Conservation (phyloP, 2,113 vertebrate genomes). For the Nesoenas mayeri region DNA sequence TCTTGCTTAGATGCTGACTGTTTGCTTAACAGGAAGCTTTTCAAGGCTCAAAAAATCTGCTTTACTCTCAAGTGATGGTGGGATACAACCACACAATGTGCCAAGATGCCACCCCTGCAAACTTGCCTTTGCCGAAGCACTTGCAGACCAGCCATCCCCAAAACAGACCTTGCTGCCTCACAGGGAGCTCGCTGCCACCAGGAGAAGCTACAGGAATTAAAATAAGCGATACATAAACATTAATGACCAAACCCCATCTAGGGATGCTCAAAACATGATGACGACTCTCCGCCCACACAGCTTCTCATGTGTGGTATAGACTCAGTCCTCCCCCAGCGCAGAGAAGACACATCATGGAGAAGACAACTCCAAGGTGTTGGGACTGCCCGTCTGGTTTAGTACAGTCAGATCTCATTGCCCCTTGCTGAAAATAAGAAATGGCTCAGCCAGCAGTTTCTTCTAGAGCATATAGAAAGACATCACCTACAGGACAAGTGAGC, state of each 20-base stretch:
- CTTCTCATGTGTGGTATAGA: background rate
- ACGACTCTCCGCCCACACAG: conserved; percentile 9
- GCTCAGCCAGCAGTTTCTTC: background rate
- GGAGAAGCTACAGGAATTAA: background rate
- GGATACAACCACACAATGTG: background rate
- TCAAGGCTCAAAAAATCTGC: background rate
- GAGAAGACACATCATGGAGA: background rate
- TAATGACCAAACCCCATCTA: background rate
- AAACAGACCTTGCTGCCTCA: background rate
- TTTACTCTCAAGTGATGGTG: background rate
- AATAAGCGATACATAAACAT: background rate
- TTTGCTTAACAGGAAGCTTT: background rate
- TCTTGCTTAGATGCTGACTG: background rate
- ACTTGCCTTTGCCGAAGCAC: background rate
- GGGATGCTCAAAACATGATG: background rate
- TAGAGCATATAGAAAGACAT: background rate
- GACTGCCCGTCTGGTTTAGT: background rate
- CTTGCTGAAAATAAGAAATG: background rate
- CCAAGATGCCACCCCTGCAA: background rate
- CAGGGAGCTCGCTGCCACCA: background rate
- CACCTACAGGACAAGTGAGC: background rate
- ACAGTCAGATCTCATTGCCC: background rate
- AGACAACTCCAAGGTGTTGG: background rate
- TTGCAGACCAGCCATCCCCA: background rate
- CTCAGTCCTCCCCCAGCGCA: background rate